Evolutionary conservation across 2,888 invertebrate genomes (phyloP), one percentile per base, ranked within the genome.

Genomic region (Pegoplata infirma): DNA sequence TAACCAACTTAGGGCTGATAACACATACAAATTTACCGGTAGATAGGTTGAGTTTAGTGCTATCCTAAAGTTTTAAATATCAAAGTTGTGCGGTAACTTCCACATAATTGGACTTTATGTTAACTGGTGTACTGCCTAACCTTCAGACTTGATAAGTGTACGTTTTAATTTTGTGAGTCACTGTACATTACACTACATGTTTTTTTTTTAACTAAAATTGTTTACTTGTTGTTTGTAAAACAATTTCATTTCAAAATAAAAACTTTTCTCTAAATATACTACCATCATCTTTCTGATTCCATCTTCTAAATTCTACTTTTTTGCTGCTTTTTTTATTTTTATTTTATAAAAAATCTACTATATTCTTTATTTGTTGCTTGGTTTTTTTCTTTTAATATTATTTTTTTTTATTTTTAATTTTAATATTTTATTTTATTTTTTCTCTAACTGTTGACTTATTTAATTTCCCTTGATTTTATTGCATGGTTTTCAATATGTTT

Each of bases 381-480:
- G 23, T 72, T 25, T 19, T 51, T 61, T n/a, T n/a, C n/a, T n/a
- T n/a, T 71, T 44, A 63, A 53, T 69, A 64, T 74, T 63, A 74
- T 79, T n/a, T n/a, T n/a, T n/a, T n/a, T n/a, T n/a, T n/a, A n/a
- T n/a, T 53, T 51, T 44, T 58, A 49, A 63, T 40, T 73, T 77
- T 68, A 53, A 59, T 59, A 63, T 40, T 73, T 77, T 68, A 53
- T 64, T 59, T 56, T n/a, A n/a, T n/a, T 64, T 69, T 72, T 67
- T 47, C 32, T 71, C 59, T 76, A 66, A 58, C 66, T 66, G 74
- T 79, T 75, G 66, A 49, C 79, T 79, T 79, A 79, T 63, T 63
- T 79, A 79, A 79, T 79, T 79, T 79, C 79, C 79, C 79, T 79
- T 79, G 79, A 79, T 56, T 79, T 79, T 79, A 79, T 79, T 79